These are phyloP conservation scores for Leptinotarsa undecemlineata DNA, from an alignment of 1,140 invertebrate species.

Conservation along the genomic window DNA sequence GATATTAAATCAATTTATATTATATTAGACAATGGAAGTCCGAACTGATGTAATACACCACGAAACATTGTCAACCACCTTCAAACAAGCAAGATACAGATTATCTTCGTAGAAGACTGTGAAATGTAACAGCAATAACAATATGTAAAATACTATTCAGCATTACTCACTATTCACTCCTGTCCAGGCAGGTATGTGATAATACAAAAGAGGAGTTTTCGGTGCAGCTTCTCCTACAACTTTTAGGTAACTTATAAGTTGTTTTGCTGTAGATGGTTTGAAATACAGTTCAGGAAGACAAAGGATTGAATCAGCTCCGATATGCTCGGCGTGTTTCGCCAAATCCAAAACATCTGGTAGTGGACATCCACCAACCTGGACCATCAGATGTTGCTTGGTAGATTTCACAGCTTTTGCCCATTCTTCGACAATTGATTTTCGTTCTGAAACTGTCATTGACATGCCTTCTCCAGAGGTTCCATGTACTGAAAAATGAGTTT, in stretches of 20 bases:
- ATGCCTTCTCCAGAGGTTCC: conserved; percentile 80
- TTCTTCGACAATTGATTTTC: conserved; percentile 69
- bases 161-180: conserved; percentile 68
- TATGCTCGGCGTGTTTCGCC: conserved; percentile 71
- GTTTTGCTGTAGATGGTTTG: conserved; percentile 66
- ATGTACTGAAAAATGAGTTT: conserved; percentile 63
- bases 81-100: too few relatives aligned
- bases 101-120: too few relatives aligned
- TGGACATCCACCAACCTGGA: conserved; percentile 77
- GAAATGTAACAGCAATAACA: too few relatives aligned
- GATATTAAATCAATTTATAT: too few relatives aligned
- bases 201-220: conserved; percentile 81
- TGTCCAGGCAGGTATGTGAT: conserved; percentile 76
- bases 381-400: conserved; percentile 69
- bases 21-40: too few relatives aligned
- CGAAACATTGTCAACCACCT: too few relatives aligned
- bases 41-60: too few relatives aligned
- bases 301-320: conserved; percentile 72
- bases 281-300: conserved; percentile 75
- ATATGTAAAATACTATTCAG: too few relatives aligned
- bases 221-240: conserved; percentile 71
- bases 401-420: conserved; percentile 66
- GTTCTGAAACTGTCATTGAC: conserved; percentile 69
- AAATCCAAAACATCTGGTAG: conserved; percentile 72
- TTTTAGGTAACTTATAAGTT: conserved; percentile 72